These are phyloP conservation scores for Achatina immaculata DNA, from an alignment of 1,140 invertebrate species.

Conservation along the genomic window DNA sequence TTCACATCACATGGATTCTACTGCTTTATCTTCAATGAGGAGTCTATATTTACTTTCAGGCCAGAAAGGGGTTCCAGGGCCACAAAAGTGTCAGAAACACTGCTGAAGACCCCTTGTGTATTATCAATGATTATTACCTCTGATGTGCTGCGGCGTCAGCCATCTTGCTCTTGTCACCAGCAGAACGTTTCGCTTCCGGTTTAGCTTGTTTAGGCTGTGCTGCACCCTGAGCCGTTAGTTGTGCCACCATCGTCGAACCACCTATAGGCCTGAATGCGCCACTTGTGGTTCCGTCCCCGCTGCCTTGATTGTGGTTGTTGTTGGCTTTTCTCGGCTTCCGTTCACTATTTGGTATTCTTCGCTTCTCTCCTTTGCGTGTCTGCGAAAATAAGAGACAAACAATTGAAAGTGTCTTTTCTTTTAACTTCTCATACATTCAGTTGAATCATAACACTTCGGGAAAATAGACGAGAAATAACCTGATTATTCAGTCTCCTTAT, in stretches of 20 bases:
- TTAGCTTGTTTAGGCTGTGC: conserved; percentile 25
- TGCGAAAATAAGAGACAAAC: conserved; percentile 32
- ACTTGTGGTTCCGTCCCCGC: conserved; percentile 21
- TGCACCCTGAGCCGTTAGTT: not conserved
- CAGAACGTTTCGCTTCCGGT: conserved; percentile 30
- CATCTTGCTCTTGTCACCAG: conserved; percentile 27
- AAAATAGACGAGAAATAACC: no score
- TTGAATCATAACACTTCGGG: no score
- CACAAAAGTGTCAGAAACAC: no score
- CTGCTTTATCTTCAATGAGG: no score
- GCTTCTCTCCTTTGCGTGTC: conserved; percentile 48
- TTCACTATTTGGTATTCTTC: conserved; percentile 42
- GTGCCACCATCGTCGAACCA: not conserved
- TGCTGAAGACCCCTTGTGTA: no score
- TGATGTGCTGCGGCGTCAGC: not conserved
- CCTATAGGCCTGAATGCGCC: conserved; percentile 36
- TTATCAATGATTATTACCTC: no score
- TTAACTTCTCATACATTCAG: not conserved
- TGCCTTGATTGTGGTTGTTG: not conserved
- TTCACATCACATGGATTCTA: no score
- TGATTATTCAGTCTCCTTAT: no score
- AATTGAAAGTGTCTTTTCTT: no score
- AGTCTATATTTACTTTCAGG: no score
- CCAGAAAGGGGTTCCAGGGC: no score
- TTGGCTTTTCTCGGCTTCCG: conserved; percentile 41